Base-by-base conservation (phyloP, 2,113 vertebrate genomes). In the Sus scrofa region DNA sequence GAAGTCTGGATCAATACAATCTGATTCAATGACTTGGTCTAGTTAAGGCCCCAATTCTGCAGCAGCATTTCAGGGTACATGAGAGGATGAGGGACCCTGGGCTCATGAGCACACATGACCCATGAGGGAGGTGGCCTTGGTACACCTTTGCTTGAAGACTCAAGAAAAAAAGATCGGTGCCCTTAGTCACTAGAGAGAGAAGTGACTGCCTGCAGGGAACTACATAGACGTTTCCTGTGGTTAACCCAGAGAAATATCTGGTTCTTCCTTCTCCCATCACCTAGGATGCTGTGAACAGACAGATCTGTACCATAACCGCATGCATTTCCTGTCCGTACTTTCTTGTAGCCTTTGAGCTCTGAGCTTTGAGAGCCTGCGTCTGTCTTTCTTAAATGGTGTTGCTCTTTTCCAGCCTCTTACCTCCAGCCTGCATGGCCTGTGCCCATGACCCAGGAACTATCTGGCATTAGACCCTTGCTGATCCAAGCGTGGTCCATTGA, bases 111-210 rank as follows among this genome's bases (percentile, higher is more conserved):
- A 7, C 16, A 14, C 20, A 6, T 14, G n/a, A 34, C 14, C 44
- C 44, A 44, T 4, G 58, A 78, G n/a, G 30, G 58, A 84, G 24
- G 37, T 32, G 50, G 79, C 2, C 37, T 85, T 56, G 8, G 58
- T 32, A 24, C 0, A 77, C 14, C 56, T 94, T 52, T 67, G 11
- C 63, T 71, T 65, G 63, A 96, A 56, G 39, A 77, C n/a, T 77
- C 70, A 68, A 44, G 30, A 44, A 54, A 54, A 63, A 27, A 78
- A 56, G n/a, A 67, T 22, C 16, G 2, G 50, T 71, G 30, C 24
- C 6, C 34, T 82, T 89, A 68, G 26, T 96, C 52, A 79, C 75
- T 54, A 85, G 39, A 93, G 62, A 95, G 39, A 37, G n/a, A 92
- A 88, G 58, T 39, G 62, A 85, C 8, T 56, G 44, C 22, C 37